These are phyloP conservation scores for Baronia brevicornis DNA, from an alignment of 2,888 invertebrate species.

Conservation along the genomic window DNA sequence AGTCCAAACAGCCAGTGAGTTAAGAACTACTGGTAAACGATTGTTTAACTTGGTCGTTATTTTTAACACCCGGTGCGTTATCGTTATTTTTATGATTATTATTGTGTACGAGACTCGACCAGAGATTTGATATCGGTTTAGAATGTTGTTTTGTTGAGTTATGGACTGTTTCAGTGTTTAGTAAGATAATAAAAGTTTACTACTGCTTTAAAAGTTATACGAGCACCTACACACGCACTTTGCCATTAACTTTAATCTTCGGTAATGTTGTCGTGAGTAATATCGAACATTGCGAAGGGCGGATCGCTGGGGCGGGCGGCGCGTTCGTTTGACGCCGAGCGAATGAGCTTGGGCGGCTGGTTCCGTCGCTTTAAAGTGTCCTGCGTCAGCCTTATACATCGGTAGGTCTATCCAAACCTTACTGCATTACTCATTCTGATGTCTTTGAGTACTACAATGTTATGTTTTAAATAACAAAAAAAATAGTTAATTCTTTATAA, in stretches of 20 bases:
- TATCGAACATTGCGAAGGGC: constrained; percentile 23
- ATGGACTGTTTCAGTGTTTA: constrained; percentile 13
- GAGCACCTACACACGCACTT: too few relatives aligned
- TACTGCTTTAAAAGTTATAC: too few relatives aligned
- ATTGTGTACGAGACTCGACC: constrained; percentile 18
- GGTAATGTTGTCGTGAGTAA: not conserved
- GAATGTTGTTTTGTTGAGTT: constrained; percentile 14
- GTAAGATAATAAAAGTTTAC: too few relatives aligned
- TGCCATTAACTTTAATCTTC: too few relatives aligned
- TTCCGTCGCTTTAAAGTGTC: constrained; percentile 29
- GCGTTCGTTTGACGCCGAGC: constrained; percentile 45
- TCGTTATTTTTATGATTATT: constrained; percentile 33
- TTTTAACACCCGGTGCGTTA: constrained; percentile 33
- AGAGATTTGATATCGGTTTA: too few relatives aligned
- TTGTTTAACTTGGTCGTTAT: constrained; percentile 46
- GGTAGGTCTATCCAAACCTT: not conserved
- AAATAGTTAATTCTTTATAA: too few relatives aligned
- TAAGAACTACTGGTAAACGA: constrained; percentile 37
- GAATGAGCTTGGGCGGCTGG: constrained; percentile 27
- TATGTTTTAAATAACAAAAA: too few relatives aligned
- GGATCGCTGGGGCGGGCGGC: constrained; percentile 54
- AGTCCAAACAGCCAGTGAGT: constrained; percentile 34
- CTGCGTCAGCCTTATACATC: constrained; percentile 17
- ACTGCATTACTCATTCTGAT: too few relatives aligned
- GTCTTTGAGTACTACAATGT: too few relatives aligned